Evolutionary conservation across 1,140 invertebrate species (phyloP).

Genomic region (Bombyx mori): ASM3026992v2 NC_085110.1:5447501-5448000

Average conservation of each 20-base stretch:
- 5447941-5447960: conserved; percentile 63
- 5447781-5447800: conserved; percentile 60
- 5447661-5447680: conserved; percentile 24
- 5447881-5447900: conserved; percentile 26
- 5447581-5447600: no score
- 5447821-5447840: conserved; percentile 71
- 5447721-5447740: conserved; percentile 42
- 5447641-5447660: not conserved
- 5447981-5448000: conserved; percentile 60
- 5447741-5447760: conserved; percentile 58
- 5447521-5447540: conserved; percentile 15
- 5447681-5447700: conserved; percentile 48
- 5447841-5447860: conserved; percentile 67
- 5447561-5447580: not conserved
- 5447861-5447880: conserved; percentile 59
- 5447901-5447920: conserved; percentile 32
- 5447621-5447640: no score
- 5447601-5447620: no score
- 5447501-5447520: conserved; percentile 33
- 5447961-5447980: conserved; percentile 67
- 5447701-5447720: conserved; percentile 32
- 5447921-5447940: conserved; percentile 59
- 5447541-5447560: not conserved
- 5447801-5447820: conserved; percentile 68
- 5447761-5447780: conserved; percentile 43